Percentiles rank a stretch among this genome's conserved stretches.
These are phyloP conservation scores for Nothocercus julius DNA, from an alignment of 2,113 vertebrate genomes.

Conservation along the genomic window DNA sequence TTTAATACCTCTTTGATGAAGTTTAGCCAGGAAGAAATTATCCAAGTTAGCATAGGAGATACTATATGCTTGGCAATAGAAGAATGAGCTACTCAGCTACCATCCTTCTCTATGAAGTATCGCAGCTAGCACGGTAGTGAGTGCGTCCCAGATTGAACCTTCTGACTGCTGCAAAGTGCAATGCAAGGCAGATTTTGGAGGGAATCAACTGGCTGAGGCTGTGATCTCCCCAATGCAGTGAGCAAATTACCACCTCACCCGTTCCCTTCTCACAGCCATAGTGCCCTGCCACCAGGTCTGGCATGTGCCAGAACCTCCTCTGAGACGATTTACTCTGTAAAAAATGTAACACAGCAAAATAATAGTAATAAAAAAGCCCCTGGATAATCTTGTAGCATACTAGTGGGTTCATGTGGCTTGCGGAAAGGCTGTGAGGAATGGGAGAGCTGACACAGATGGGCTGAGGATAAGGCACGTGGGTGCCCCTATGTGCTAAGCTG, in stretches of 20 bases:
- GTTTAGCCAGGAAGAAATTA: not conserved
- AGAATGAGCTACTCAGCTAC: not conserved
- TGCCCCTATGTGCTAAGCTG: not conserved
- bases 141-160: not conserved
- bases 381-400: not conserved
- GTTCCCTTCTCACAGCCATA: rapidly evolving
- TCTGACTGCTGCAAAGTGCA: not conserved
- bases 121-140: not conserved
- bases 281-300: not conserved
- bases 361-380: no score
- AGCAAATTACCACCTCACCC: rapidly evolving
- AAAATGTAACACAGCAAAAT: not conserved
- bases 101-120: not conserved
- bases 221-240: rapidly evolving
- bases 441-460: not conserved
- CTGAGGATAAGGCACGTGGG: rapidly evolving
- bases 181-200: rapidly evolving
- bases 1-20: not conserved
- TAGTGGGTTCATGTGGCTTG: not conserved
- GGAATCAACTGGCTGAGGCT: rapidly evolving
- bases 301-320: not conserved
- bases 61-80: not conserved
- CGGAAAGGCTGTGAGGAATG: rapidly evolving
- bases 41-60: not conserved
- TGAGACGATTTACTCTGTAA: rapidly evolving